Base-by-base conservation (phyloP, 2,888 invertebrate genomes). In the Acrobasis consociella region DNA sequence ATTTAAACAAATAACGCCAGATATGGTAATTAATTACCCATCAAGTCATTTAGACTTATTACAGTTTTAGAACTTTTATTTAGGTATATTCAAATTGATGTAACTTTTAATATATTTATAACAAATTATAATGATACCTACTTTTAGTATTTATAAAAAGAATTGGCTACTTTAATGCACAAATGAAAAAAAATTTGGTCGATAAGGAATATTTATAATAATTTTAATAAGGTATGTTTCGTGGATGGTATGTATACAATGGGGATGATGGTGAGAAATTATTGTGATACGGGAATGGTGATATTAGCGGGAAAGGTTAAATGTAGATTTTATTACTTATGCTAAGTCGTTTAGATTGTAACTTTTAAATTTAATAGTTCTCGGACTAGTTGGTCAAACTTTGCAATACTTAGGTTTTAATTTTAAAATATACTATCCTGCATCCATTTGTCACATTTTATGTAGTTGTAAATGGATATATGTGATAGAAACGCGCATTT, bases 271-370 rank as follows among this genome's bases (percentile, higher is more conserved):
- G 42, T 39, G 39, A 15, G 16, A 58, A 46, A 49, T 16, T 61
- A 65, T 58, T 58, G 62, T 65, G 66, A 64, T 60, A 76, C 71
- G 82, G 85, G 80, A 78, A 79, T 72, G 81, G 85, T 86, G 80
- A 83, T 85, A 83, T 79, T 82, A 75, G 82, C 68, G 79, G 81
- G 81, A 79, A 77, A 75, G 78, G 70, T 72, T 56, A 58, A 22
- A 55, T 15, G 13, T 59, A 49, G 46, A 49, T 49, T 31, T 16
- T 56, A 42, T 42, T 56, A 17, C 17, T 11, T 22, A 42, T 52
- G 22, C 17, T 51, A 52, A 60, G 39, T 52, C 31, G 61, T 61
- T 42, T 51, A 39, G 9, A 42, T 60, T 10, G 50, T 11, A 13
- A 46, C 46, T 46, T 17, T 51, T n/a, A 15, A 49, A 53, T 13